phyloP scores from a whole-genome alignment of 2,888 invertebrate species.

The Hofmannophila pseudospretella region DNA sequence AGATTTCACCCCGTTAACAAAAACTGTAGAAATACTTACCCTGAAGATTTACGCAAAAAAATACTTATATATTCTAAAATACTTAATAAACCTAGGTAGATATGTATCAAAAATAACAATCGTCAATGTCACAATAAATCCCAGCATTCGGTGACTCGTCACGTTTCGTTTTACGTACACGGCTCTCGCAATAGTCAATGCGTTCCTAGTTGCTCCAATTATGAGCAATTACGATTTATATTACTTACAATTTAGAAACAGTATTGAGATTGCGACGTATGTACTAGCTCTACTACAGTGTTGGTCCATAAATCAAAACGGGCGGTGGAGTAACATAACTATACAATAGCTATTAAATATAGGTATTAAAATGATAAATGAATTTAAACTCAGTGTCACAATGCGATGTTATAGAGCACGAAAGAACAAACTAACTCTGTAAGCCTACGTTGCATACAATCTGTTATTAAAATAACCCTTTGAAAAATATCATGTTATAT shows the following conservation, averaged over 20 bases:
- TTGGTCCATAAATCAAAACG: conserved; percentile 41
- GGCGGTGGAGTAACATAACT: conserved; percentile 31
- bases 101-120: background rate
- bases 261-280: conserved; percentile 27
- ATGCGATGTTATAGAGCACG: background rate
- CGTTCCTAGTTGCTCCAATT: conserved; percentile 19
- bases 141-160: conserved; percentile 11
- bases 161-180: conserved; percentile 7
- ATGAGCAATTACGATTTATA: conserved; percentile 17
- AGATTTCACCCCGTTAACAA: too few species aligned
- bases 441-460: too few species aligned
- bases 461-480: too few species aligned
- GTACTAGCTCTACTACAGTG: conserved; percentile 18
- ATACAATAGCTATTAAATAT: conserved; percentile 11
- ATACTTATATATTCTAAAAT: too few species aligned
- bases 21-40: too few species aligned
- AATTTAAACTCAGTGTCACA: conserved; percentile 25
- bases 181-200: conserved; percentile 14
- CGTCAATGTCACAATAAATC: conserved; percentile 15
- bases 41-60: too few species aligned
- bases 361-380: conserved; percentile 38
- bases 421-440: too few species aligned
- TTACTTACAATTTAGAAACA: conserved; percentile 27
- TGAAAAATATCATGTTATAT: too few species aligned
- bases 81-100: too few species aligned